phyloP scores from a whole-genome alignment of 2,113 vertebrate species.

The Phalacrocorax aristotelis region DNA sequence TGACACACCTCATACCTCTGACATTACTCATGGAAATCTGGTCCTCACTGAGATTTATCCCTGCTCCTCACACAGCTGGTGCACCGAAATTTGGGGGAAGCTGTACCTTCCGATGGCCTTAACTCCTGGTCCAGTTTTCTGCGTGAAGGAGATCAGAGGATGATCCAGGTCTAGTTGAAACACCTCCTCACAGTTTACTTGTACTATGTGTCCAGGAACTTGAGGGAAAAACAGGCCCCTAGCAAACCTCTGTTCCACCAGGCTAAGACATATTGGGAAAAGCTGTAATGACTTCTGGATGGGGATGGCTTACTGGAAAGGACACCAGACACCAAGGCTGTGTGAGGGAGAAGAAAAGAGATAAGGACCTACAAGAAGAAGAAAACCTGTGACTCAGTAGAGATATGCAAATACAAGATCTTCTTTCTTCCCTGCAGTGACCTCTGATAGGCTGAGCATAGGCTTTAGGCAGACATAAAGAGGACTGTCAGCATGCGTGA shows the following conservation, averaged over 20 bases:
- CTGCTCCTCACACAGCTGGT: background rate
- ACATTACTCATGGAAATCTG: background rate
- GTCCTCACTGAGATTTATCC: background rate
- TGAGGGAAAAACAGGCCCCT: background rate
- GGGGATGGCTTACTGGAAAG: background rate
- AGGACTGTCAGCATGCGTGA: background rate
- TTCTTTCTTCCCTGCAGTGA: background rate
- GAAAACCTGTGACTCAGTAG: background rate
- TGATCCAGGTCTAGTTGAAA: background rate
- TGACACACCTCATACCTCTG: background rate
- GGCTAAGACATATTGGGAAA: background rate
- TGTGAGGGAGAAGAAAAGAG: background rate
- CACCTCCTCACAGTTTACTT: background rate
- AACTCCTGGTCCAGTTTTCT: background rate
- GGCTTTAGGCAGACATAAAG: background rate
- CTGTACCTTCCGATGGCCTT: background rate
- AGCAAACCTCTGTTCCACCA: background rate
- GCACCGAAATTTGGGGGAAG: background rate
- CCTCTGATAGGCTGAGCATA: background rate
- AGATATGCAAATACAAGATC: background rate
- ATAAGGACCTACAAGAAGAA: background rate
- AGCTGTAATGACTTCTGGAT: background rate
- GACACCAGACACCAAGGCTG: background rate
- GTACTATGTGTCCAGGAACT: background rate
- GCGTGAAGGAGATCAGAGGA: background rate